Evolutionary conservation across 2,113 vertebrate species (phyloP).

Genomic region (Cyanistes caeruleus): DNA sequence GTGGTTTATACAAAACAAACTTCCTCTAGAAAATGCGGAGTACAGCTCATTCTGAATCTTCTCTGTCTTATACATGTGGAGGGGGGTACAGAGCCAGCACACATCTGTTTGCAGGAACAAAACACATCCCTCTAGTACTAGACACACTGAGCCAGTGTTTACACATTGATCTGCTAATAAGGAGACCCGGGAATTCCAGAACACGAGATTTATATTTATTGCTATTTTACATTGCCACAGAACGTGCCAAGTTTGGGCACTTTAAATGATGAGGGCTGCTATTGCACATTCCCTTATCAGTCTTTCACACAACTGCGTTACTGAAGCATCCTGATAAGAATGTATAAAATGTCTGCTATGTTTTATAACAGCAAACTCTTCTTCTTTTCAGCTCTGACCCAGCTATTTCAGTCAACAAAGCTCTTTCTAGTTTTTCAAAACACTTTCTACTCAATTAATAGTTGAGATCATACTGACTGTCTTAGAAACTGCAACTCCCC

Average conservation of each 20-base stretch:
- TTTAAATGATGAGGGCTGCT: constrained; percentile 50
- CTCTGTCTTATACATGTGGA: neutral
- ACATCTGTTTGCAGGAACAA: neutral
- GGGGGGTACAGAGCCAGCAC: neutral
- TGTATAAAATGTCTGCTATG: constrained; percentile 57
- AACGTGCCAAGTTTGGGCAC: constrained; percentile 29
- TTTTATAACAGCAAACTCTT: constrained; percentile 53
- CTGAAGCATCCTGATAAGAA: constrained; percentile 56
- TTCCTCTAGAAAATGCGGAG: neutral
- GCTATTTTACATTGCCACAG: neutral
- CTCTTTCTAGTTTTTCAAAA: constrained; percentile 13
- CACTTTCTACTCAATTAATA: neutral
- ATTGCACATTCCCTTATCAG: constrained; percentile 42
- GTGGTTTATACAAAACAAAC: neutral
- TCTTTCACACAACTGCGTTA: constrained; percentile 1
- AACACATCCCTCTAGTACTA: constrained; percentile 19
- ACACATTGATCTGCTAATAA: constrained; percentile 41
- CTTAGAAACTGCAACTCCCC: neutral
- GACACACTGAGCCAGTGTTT: constrained; percentile 42
- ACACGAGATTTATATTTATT: constrained; percentile 1
- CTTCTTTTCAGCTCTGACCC: constrained; percentile 3
- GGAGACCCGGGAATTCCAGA: constrained; percentile 50
- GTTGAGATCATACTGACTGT: neutral
- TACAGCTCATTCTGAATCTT: neutral
- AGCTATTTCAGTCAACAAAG: constrained; percentile 23